Conservation (phyloP, 2,797 vertebrate genomes). For the Lithobates sylvaticus region DNA sequence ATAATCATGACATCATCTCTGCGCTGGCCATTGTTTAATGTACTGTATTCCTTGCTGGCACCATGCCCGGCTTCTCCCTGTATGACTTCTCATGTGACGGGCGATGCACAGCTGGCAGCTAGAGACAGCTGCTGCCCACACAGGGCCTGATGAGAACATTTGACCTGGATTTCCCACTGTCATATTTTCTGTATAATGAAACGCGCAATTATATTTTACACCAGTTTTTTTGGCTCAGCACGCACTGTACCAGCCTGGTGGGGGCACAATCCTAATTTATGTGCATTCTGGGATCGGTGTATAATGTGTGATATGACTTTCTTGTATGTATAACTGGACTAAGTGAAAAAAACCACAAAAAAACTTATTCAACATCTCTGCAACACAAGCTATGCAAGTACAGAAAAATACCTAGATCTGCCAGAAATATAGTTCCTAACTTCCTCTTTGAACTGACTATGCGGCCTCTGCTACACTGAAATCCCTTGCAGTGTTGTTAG, state of each 20-base stretch:
- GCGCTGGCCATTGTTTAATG: background rate
- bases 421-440: too few relatives aligned
- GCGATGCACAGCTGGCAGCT: background rate
- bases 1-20: background rate
- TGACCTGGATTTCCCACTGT: constrained; percentile 15
- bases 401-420: too few relatives aligned
- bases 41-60: background rate
- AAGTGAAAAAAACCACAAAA: too few relatives aligned
- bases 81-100: background rate
- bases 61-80: background rate
- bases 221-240: background rate
- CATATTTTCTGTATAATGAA: constrained; percentile 23
- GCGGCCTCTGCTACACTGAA: too few relatives aligned
- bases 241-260: background rate
- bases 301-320: background rate
- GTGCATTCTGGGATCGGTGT: background rate
- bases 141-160: background rate
- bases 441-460: too few relatives aligned
- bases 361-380: too few relatives aligned
- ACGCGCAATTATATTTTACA: background rate
- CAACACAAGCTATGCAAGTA: too few relatives aligned
- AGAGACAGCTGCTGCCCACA: background rate
- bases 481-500: too few relatives aligned
- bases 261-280: background rate
- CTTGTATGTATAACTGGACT: background rate